Evolutionary conservation across 2,888 invertebrate species (phyloP), one percentile per base, ranked within the genome.

Genomic region (Melanchra persicariae): DNA sequence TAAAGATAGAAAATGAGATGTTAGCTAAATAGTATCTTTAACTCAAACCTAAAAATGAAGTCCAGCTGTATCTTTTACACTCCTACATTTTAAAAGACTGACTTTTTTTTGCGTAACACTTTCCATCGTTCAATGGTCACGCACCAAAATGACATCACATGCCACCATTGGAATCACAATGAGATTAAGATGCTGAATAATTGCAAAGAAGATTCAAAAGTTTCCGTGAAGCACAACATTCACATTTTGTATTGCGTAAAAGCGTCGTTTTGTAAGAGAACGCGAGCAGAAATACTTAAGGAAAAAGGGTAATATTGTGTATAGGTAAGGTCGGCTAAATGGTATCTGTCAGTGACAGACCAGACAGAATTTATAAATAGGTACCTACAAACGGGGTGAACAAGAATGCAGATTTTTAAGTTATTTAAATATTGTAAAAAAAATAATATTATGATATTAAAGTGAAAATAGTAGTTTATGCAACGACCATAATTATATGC

Each of bases 211-310:
- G 45, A 45, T 73, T 73, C 19, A 8, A 22, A 73, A 59, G 26
- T 19, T 47, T 45, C 51, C 43, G 45, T 51, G 61, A 77, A 75
- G 15, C 59, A 10, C 12, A 64, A 75, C 59, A 67, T 64, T 47
- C 15, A 71, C 65, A 63, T 69, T 55, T 4, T 9, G 12, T 4
- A 40, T 82, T 82, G 65, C 43, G 62, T 82, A 79, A 76, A n/a
- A 71, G 15, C 47, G 30, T 40, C 30, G 22, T 69, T 47, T 57
- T 57, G 47, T 51, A 51, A 60, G 17, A 1, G 24, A 49, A 70
- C 30, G 26, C 40, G 37, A n/a, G 30, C 12, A n/a, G 26, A 70
- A 34, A 22, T 1, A 45, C 7, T 69, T 34, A 1, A 9, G 6
- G 3, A 37, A 57, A 45, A 62, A 45, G 19, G 19, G 19, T 49